Evolutionary conservation across 2,888 invertebrate species (phyloP).

Genomic region (Mechanitis mazaeus): DNA sequence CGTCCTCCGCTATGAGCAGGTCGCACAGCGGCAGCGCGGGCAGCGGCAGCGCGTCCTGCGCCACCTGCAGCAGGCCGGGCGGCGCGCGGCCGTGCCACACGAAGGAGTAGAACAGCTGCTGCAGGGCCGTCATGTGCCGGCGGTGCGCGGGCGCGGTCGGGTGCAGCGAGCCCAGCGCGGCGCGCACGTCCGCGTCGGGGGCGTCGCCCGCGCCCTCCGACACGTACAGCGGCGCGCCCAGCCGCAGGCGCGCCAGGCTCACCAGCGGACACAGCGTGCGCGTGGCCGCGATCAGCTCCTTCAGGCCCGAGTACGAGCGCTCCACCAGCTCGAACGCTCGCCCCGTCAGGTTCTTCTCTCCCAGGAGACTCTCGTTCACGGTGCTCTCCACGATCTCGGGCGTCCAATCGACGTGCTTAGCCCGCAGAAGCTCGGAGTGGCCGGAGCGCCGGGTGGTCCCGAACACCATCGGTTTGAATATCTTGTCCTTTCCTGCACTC

Average conservation of each 20-base stretch:
- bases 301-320: conserved; percentile 81
- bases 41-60: conserved; percentile 81
- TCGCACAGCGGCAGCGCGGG: conserved; percentile 84
- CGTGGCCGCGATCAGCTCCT: conserved; percentile 85
- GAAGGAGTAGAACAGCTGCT: conserved; percentile 88
- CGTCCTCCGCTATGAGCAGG: conserved; percentile 84
- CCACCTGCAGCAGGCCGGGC: conserved; percentile 81
- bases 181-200: conserved; percentile 80
- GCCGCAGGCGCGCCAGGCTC: conserved; percentile 79
- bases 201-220: conserved; percentile 80
- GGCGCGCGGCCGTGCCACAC: conserved; percentile 85
- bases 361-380: conserved; percentile 79
- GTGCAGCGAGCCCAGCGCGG: conserved; percentile 86
- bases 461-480: conserved; percentile 77
- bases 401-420: conserved; percentile 81
- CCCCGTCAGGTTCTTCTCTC: conserved; percentile 78
- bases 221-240: conserved; percentile 83
- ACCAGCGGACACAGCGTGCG: conserved; percentile 87
- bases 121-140: conserved; percentile 86
- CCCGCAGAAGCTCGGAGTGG: conserved; percentile 77
- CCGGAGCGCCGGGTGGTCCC: conserved; percentile 86
- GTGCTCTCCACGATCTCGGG: conserved; percentile 79
- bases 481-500: conserved; percentile 60
- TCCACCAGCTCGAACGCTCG: conserved; percentile 81
- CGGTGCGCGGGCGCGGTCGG: conserved; percentile 84